Conservation (phyloP, 2,888 invertebrate species). For the Amaurobius ferox region DNA sequence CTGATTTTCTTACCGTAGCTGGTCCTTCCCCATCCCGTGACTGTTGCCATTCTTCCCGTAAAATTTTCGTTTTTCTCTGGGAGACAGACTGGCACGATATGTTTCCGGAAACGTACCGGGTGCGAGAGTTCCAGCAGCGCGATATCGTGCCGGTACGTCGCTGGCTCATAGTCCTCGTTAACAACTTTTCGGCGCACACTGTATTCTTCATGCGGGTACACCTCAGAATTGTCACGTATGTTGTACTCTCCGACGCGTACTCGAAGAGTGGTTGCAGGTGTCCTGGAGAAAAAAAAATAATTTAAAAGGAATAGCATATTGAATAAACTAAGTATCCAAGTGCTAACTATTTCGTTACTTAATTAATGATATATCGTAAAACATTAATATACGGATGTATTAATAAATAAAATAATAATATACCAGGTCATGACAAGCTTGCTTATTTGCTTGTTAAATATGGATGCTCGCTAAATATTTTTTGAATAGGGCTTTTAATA, state of each 20-base stretch:
- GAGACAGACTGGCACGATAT: constrained; percentile 93
- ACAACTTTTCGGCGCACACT: constrained; percentile 92
- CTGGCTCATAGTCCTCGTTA: constrained; percentile 85
- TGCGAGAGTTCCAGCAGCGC: constrained; percentile 82
- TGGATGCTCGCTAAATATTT: too few species aligned
- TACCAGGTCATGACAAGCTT: too few species aligned
- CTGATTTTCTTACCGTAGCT: constrained; percentile 84
- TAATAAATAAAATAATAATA: too few species aligned
- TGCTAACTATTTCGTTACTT: too few species aligned
- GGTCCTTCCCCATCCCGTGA: constrained; percentile 93
- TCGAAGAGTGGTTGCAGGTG: constrained; percentile 90
- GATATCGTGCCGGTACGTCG: constrained; percentile 93
- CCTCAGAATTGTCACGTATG: constrained; percentile 87
- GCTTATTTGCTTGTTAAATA: too few species aligned
- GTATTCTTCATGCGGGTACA: constrained; percentile 90
- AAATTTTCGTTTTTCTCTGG: constrained; percentile 87
- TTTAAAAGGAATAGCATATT: too few species aligned
- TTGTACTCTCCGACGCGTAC: constrained; percentile 96
- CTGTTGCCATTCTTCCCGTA: constrained; percentile 91
- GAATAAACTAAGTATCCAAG: too few species aligned
- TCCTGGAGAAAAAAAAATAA: constrained; percentile 81
- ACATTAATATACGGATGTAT: too few species aligned
- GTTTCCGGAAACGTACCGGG: constrained; percentile 91
- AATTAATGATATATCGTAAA: too few species aligned
- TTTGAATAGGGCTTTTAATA: too few species aligned